phyloP scores from a whole-genome alignment of 1,140 invertebrate genomes.

The Dufourea novaeangliae region DNA sequence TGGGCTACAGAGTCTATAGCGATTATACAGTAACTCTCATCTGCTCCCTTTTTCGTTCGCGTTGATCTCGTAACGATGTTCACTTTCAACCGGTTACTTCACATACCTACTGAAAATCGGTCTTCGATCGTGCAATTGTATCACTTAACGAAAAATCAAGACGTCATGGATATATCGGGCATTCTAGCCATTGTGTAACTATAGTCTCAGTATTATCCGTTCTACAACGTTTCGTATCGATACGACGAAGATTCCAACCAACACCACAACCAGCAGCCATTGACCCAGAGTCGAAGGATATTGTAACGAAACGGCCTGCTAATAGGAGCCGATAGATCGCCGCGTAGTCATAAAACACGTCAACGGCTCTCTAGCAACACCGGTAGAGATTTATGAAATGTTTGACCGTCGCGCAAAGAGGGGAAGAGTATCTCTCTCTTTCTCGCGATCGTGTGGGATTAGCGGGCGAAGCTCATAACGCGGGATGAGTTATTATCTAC shows the following conservation, averaged over 20 bases:
- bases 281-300: not conserved
- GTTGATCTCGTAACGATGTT: no score
- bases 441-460: constrained; percentile 10
- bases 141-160: no score
- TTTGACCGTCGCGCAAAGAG: constrained; percentile 18
- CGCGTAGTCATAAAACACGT: not conserved
- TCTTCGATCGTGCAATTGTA: no score
- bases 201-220: not conserved
- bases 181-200: no score
- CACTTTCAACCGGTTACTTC: no score
- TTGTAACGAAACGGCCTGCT: not conserved
- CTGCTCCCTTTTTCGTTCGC: no score
- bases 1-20: no score
- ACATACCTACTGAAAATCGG: no score
- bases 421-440: no score
- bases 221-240: not conserved
- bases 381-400: constrained; percentile 25
- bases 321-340: constrained; percentile 13
- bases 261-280: not conserved
- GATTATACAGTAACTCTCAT: no score
- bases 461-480: not conserved
- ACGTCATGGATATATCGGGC: no score
- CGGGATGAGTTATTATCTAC: constrained; percentile 62
- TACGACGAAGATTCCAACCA: not conserved
- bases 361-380: not conserved